Conservation (phyloP, 2,888 invertebrate genomes). For the Apotomis betuletana region DNA sequence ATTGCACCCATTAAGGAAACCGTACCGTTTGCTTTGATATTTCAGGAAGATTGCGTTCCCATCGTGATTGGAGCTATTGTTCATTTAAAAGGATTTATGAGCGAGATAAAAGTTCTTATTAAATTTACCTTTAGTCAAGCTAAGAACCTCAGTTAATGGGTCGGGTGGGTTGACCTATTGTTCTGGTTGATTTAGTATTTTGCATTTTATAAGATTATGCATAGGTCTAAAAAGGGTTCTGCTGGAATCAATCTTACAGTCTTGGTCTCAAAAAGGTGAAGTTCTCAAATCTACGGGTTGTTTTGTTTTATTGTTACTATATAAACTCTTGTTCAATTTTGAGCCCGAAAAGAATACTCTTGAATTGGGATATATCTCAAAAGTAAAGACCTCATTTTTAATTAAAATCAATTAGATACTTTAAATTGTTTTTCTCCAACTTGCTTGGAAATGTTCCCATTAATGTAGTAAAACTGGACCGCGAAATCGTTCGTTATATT, state of each 20-base stretch:
- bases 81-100: slow-evolving; percentile 54
- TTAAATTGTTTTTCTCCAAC: too few relatives aligned
- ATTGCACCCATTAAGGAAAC: slow-evolving; percentile 61
- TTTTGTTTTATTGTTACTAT: too few relatives aligned
- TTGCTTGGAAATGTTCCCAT: too few relatives aligned
- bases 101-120: slow-evolving; percentile 40
- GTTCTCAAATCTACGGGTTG: too few relatives aligned
- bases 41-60: slow-evolving; percentile 44
- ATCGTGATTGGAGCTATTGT: slow-evolving; percentile 67
- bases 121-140: slow-evolving; percentile 35
- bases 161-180: slow-evolving; percentile 23
- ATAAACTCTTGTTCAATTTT: too few relatives aligned
- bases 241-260: neutral
- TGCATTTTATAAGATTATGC: neutral
- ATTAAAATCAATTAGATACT: too few relatives aligned
- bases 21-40: slow-evolving; percentile 48
- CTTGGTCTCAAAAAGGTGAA: too few relatives aligned
- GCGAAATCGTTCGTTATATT: too few relatives aligned
- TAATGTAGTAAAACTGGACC: too few relatives aligned
- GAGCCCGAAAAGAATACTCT: too few relatives aligned
- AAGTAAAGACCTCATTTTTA: too few relatives aligned
- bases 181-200: slow-evolving; percentile 22
- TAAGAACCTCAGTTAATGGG: slow-evolving; percentile 27
- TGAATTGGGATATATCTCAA: too few relatives aligned
- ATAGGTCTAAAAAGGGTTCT: neutral